Base-by-base conservation (phyloP, 1,140 invertebrate species). In the Penaeus chinensis region DNA sequence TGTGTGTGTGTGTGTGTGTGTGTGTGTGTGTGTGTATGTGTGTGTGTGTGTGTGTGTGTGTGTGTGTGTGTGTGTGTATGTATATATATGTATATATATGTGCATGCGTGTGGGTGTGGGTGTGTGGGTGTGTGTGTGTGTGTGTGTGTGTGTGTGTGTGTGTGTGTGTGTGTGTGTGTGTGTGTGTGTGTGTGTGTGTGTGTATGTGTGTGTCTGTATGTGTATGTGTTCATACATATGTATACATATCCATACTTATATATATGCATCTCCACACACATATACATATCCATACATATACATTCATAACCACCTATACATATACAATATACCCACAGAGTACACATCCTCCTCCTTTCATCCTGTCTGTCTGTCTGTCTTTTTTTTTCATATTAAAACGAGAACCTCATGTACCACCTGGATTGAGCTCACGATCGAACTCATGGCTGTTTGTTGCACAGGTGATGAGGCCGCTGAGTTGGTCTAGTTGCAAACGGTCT, bases 361-460 rank as follows among this genome's bases (percentile, higher is more conserved):
- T 54, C 16, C 54, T 54, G 54, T 54, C 10, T 54, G 10, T 54
- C 11, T 54, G 54, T 54, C 11, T 54, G 54, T 54, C 37, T 32
- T 42, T 42, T 32, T 42, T 42, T 42, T 42, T 54, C 16, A 54
- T 13, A 11, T 54, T 54, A 54, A 54, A 54, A 54, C 54, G 54
- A 54, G 54, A 54, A 54, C 54, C 54, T 54, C 54, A 54, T 54
- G 54, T 54, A 54, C 54, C 54, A 93, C 93, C 92, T 85, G 95
- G 93, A 91, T 94, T 94, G 19, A 94, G 92, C 93, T 99, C 97
- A 69, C 97, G 94, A 92, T 99, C 97, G 83, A 99, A 95, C 32
- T 94, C 94, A 79, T 95, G 94, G 83, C 94, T 95, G 90, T 95
- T 95, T 20, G 94, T 95, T 24, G 95, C 95, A 2, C 98, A 95